phyloP scores from a whole-genome alignment of 2,113 vertebrate species.

The Actinemys pallida region DNA sequence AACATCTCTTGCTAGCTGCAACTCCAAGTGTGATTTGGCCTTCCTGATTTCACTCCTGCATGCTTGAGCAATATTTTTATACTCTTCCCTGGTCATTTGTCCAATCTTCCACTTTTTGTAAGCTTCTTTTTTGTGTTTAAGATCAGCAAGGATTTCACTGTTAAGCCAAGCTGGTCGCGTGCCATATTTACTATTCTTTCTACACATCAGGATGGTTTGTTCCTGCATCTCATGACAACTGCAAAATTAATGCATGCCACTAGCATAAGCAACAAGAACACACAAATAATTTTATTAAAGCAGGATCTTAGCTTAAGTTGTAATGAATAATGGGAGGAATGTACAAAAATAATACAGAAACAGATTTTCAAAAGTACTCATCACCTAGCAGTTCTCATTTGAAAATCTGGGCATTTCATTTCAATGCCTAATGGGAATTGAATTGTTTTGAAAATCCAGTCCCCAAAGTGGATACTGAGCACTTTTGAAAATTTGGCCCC shows the following conservation, averaged over 20 bases:
- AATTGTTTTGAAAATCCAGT: not conserved
- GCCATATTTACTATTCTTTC: too few species aligned
- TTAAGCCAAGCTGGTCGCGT: too few species aligned
- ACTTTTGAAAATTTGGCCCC: not conserved
- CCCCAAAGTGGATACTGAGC: not conserved
- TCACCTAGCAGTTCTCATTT: not conserved
- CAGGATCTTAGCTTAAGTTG: not conserved
- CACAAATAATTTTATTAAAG: not conserved
- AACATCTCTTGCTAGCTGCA: too few species aligned
- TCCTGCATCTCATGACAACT: not conserved
- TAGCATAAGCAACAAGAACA: not conserved
- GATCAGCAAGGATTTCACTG: too few species aligned
- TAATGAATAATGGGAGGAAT: not conserved
- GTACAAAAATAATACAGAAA: not conserved
- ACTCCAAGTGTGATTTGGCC: too few species aligned
- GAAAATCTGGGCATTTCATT: not conserved
- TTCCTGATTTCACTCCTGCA: too few species aligned
- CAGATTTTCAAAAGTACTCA: not conserved
- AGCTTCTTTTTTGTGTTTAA: too few species aligned
- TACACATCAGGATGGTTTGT: too few species aligned
- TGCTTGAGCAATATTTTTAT: too few species aligned
- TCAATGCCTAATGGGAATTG: not conserved
- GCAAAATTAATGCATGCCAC: conserved; percentile 6
- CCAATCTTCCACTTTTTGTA: too few species aligned
- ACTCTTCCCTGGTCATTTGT: too few species aligned